These are phyloP conservation scores for Kradibia gibbosae DNA, from an alignment of 1,140 invertebrate species.

Conservation along the genomic window DNA sequence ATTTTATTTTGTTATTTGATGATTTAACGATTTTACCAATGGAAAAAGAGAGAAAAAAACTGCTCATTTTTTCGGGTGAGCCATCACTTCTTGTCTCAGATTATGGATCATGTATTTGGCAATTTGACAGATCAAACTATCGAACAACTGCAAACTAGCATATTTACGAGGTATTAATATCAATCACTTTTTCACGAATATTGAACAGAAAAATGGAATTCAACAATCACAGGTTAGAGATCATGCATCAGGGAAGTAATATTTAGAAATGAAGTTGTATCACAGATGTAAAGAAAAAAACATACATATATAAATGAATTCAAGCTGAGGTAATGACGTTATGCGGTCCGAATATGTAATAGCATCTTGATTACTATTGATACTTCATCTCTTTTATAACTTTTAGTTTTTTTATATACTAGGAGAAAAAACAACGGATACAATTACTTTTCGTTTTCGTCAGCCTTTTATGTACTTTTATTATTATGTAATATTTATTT, in stretches of 20 bases:
- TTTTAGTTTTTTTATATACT: conserved; percentile 34
- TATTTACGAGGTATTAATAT: conserved; percentile 33
- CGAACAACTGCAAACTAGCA: conserved; percentile 49
- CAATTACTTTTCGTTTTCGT: conserved; percentile 39
- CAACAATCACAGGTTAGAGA: conserved; percentile 40
- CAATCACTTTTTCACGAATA: conserved; percentile 18
- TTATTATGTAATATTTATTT: conserved; percentile 18
- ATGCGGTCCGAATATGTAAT: conserved; percentile 23
- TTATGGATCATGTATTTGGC: conserved; percentile 48
- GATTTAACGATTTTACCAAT: not conserved
- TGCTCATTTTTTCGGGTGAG: not conserved
- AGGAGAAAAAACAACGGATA: conserved; percentile 39
- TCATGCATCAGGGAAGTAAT: conserved; percentile 20
- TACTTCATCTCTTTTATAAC: conserved; percentile 31
- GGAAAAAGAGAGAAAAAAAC: not conserved
- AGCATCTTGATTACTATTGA: conserved; percentile 13
- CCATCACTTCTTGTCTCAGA: conserved; percentile 22
- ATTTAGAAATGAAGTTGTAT: conserved; percentile 16
- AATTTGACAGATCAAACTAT: conserved; percentile 47
- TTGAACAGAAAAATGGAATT: conserved; percentile 32
- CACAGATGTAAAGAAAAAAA: conserved; percentile 26
- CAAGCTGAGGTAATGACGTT: conserved; percentile 39
- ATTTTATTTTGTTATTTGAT: conserved; percentile 16
- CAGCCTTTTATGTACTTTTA: conserved; percentile 39
- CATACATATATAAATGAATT: conserved; percentile 17